Percentiles rank a stretch among this genome's conserved stretches.
phyloP scores from a whole-genome alignment of 2,113 vertebrate species.

The Emydura subglobosa region DNA sequence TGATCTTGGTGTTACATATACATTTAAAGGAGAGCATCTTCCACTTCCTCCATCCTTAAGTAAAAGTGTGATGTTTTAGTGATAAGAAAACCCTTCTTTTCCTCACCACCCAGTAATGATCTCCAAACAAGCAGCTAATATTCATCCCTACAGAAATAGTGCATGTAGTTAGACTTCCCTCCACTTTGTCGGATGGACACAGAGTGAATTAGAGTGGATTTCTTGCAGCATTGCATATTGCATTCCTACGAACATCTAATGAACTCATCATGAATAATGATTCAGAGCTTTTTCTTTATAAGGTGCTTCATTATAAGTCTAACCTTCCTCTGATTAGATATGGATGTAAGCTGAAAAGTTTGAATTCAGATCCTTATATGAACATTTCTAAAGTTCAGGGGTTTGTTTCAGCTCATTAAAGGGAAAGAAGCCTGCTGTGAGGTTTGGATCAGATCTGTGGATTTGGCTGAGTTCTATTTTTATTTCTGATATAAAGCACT shows the following conservation, averaged over 20 bases:
- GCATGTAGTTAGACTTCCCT: background rate
- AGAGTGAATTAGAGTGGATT: slow-evolving; percentile 33
- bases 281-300: background rate
- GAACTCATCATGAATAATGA: background rate
- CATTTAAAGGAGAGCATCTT: background rate
- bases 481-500: slow-evolving; percentile 19
- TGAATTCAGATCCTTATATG: slow-evolving; percentile 3
- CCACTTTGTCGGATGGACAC: slow-evolving; percentile 16
- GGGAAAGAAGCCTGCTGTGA: slow-evolving; percentile 30
- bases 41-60: background rate
- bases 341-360: slow-evolving; percentile 15
- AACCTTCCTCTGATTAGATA: slow-evolving; percentile 12
- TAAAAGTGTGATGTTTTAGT: background rate
- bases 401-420: background rate
- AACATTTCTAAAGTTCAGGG: slow-evolving; percentile 36
- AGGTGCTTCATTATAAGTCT: background rate
- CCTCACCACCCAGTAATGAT: background rate
- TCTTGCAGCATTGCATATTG: background rate
- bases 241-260: background rate
- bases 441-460: slow-evolving; percentile 38
- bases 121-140: background rate
- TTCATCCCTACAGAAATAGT: background rate
- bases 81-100: background rate
- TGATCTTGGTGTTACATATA: background rate
- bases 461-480: slow-evolving; percentile 52